Evolutionary conservation across 2,888 invertebrate species (phyloP).

Genomic region (Napeogenes inachia): DNA sequence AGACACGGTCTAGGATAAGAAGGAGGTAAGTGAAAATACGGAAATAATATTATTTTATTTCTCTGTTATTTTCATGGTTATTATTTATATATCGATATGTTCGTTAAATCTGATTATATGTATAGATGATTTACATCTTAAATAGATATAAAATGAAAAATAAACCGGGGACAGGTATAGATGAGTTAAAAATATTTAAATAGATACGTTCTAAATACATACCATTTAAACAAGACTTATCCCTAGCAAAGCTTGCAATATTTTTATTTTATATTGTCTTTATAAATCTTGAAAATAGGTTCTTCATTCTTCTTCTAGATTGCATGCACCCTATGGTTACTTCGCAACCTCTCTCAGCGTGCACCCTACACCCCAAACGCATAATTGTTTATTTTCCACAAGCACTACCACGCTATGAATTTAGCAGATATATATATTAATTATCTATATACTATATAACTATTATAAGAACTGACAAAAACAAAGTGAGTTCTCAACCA

Average conservation of each 20-base stretch:
- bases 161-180: no score
- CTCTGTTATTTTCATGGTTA: no score
- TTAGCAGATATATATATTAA: constrained; percentile 14
- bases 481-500: no score
- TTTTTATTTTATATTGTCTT: neutral
- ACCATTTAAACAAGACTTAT: no score
- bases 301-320: constrained; percentile 34
- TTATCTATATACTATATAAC: constrained; percentile 3
- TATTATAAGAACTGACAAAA: neutral
- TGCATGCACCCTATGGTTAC: constrained; percentile 50
- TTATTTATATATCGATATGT: no score
- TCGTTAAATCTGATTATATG: no score
- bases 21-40: constrained; percentile 17
- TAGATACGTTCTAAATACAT: no score
- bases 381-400: constrained; percentile 76
- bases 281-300: constrained; percentile 23
- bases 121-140: no score
- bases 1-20: constrained; percentile 12
- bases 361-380: constrained; percentile 49
- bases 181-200: no score
- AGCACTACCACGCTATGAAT: constrained; percentile 41
- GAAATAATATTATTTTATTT: neutral
- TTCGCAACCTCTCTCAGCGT: constrained; percentile 49
- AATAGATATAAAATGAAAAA: no score
- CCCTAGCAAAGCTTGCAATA: neutral